Evolutionary conservation across 2,888 invertebrate species (phyloP), one percentile per base, ranked within the genome.

Genomic region (Toxonevra muliebris): DNA sequence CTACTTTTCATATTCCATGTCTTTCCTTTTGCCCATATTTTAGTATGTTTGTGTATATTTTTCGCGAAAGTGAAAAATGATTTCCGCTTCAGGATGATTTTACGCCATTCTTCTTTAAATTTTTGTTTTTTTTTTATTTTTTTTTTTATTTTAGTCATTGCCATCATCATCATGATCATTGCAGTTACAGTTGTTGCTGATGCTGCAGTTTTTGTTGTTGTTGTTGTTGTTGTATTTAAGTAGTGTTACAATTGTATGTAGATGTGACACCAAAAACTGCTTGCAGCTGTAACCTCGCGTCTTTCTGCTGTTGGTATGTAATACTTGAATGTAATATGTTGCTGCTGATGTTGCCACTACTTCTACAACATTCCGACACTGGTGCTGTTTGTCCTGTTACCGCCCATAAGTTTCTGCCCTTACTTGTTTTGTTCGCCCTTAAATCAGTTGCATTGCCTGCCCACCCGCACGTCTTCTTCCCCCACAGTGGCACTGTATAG

Each of bases 61-160:
- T 12, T 50, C 41, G 65, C 58, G 40, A 65, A 66, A 69, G 69
- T 63, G 63, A 69, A 69, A 66, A 65, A 69, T 69, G 68, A 69
- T 69, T 65, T 64, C 58, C 52, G 61, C 52, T 8, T n/a, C 65
- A 58, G 65, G 57, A 43, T 45, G 58, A 57, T 69, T 65, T 65
- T 69, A 55, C 57, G 54, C 68, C 61, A 69, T 61, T 30, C 57
- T 43, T 65, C 15, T 40, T 60, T 55, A 15, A 20, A 59, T 30
- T 17, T 15, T 17, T 48, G 11, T 5, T 15, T 10, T 15, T 48
- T 48, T 48, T 48, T 4, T 30, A 30, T 4, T 30, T 30, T 30
- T 30, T 2, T 30, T 30, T 30, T 30, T 30, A 4, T 30, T 7
- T 4, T 2, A 30, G 30, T 30, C 30, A 30, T 30, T 7, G 7